Evolutionary conservation across 2,797 vertebrate genomes (phyloP), one percentile per base, ranked within the genome.

Genomic region (Falco berigora): DNA sequence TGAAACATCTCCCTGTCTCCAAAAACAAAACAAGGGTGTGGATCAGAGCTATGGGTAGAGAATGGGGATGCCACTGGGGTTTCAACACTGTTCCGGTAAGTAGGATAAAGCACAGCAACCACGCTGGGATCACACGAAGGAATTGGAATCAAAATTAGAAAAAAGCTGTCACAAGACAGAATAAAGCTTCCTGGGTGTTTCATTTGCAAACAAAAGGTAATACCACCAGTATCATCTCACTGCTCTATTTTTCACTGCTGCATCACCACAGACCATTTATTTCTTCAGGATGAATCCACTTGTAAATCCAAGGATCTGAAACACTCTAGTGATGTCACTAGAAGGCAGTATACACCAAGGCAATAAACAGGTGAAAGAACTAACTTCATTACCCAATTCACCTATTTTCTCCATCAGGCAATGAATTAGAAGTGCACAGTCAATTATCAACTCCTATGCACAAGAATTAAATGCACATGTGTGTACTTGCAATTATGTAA

Each of bases 1-100:
- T 0, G 99, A 99, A 88, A 99, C 99, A 25, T 99, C 99, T 23
- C 99, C 99, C 99, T 99, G 94, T 93, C 94, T 97, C 92, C 58
- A 91, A 28, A 82, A 92, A 91, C n/a, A 88, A 71, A 83, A n/a
- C 2, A 32, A 79, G 34, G 42, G 9, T 8, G 36, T 56, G 67
- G 59, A 11, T 96, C 64, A 96, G 83, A 82, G 59, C 34, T 55
- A 10, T 3, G 34, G 58, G 28, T 32, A 53, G 34, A 55, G 44
- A 74, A 67, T 1, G 12, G 38, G 9, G 30, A 9, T 1, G 3
- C 22, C 44, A 56, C 50, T 28, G 28, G 32, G 47, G n/a, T 78
- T 36, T 58, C 77, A 66, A 17, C 1, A 3, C 5, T 22, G 21
- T 34, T 90, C 28, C 63, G 46, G 7, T 6, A 62, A 76, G 55